Evolutionary conservation across 2,113 vertebrate genomes (phyloP).

Genomic region (Planiliza haematocheilus): DNA sequence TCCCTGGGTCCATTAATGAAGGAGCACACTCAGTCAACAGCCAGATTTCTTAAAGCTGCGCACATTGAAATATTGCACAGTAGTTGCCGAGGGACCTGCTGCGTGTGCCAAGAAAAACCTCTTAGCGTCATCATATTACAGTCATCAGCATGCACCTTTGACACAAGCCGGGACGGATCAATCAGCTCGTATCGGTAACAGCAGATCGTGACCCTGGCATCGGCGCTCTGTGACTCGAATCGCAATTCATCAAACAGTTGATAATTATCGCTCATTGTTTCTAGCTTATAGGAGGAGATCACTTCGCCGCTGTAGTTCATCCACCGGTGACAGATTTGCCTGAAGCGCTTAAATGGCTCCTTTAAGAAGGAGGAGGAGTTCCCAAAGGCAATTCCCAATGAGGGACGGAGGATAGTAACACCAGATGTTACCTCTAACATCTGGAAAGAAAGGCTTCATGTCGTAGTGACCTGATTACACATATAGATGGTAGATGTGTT

Average conservation of each 20-base stretch:
- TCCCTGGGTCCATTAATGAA: slow-evolving; percentile 12
- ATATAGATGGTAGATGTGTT: slow-evolving; percentile 3
- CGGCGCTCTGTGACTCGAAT: slow-evolving; percentile 21
- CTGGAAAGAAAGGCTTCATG: slow-evolving; percentile 8
- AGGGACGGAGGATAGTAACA: not conserved
- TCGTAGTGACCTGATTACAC: not conserved
- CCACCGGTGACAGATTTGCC: slow-evolving; percentile 11
- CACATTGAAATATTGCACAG: not conserved
- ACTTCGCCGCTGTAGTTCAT: slow-evolving; percentile 2
- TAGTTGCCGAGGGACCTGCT: not conserved
- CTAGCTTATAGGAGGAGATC: not conserved
- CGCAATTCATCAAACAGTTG: not conserved
- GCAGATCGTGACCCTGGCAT: not conserved
- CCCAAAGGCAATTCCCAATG: slow-evolving; percentile 18
- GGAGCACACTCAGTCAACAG: not conserved
- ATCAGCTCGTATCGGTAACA: slow-evolving; percentile 6
- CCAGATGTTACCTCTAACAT: slow-evolving; percentile 27
- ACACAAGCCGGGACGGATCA: slow-evolving; percentile 2
- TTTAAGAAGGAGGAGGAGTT: slow-evolving; percentile 15
- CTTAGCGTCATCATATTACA: not conserved
- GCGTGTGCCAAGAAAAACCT: slow-evolving; percentile 17
- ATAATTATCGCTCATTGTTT: not conserved
- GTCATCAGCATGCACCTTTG: not conserved
- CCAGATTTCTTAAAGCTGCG: not conserved
- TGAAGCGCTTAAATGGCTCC: slow-evolving; percentile 20